phyloP scores from a whole-genome alignment of 2,113 vertebrate species.

The Grammomys surdaster region DNA sequence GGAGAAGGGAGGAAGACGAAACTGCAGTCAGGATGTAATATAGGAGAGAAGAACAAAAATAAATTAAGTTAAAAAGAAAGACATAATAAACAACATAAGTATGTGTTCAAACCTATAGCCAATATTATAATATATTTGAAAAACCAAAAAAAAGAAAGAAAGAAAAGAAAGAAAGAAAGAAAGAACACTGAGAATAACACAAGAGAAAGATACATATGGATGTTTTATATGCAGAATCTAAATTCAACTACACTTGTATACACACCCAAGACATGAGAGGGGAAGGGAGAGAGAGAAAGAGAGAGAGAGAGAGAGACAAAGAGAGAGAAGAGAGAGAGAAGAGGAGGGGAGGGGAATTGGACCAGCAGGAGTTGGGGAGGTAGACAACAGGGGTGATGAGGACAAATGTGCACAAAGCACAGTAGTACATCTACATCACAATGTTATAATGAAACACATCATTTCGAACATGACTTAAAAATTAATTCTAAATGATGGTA shows the following conservation, averaged over 20 bases:
- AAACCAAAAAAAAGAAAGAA: background rate
- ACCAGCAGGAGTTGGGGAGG: background rate
- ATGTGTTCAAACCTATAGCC: background rate
- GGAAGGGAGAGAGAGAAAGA: too few species aligned
- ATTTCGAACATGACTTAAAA: background rate
- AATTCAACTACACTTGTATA: background rate
- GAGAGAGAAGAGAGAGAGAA: too few species aligned
- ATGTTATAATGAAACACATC: too few species aligned
- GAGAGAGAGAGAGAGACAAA: too few species aligned
- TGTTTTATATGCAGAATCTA: background rate
- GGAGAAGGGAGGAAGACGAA: background rate
- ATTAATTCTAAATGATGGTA: background rate
- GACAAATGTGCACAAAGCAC: background rate
- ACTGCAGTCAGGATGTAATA: background rate
- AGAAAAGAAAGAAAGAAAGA: too few species aligned
- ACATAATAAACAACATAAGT: background rate
- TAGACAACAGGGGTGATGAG: too few species aligned
- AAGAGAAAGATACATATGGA: background rate
- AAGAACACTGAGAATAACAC: background rate
- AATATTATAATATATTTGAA: background rate
- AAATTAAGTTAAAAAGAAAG: background rate
- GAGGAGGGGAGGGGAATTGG: background rate
- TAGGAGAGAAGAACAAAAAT: background rate
- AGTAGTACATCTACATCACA: background rate
- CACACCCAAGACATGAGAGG: background rate